Evolutionary conservation across 2,888 invertebrate genomes (phyloP).

Genomic region (Caenorhabditis virilis): DNA sequence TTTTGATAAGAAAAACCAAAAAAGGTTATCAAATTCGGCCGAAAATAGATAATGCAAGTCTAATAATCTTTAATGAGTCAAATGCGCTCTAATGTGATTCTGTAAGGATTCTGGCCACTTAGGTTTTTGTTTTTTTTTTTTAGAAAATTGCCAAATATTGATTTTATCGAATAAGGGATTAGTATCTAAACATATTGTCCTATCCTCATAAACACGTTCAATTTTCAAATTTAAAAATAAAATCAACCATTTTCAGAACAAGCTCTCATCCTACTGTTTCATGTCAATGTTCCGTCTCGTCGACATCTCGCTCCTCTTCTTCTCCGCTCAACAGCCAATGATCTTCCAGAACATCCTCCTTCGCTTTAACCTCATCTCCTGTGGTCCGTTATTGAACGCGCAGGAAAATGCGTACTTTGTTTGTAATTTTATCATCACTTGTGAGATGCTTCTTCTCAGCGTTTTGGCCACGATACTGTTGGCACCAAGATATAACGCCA

Average conservation of each 20-base stretch:
- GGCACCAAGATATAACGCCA: constrained; percentile 54
- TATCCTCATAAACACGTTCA: no score
- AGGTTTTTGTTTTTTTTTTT: no score
- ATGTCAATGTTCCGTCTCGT: constrained; percentile 67
- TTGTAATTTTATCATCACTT: constrained; percentile 66
- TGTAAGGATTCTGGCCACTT: no score
- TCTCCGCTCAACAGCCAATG: constrained; percentile 67
- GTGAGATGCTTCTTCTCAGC: constrained; percentile 61
- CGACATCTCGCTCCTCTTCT: constrained; percentile 64
- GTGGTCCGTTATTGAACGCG: constrained; percentile 61
- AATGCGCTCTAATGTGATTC: no score
- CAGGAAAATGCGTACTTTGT: constrained; percentile 65
- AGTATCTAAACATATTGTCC: no score
- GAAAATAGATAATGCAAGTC: not conserved
- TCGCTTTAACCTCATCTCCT: constrained; percentile 59
- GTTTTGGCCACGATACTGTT: constrained; percentile 57
- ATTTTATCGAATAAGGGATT: no score
- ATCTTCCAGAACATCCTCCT: constrained; percentile 65
- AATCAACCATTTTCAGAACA: no score
- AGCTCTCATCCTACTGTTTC: constrained; percentile 63
- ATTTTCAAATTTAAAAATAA: no score
- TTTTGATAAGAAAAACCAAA: constrained; percentile 1
- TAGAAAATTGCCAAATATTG: no score
- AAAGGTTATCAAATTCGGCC: not conserved
- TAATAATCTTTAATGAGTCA: no score